Percentiles rank a stretch among this genome's conserved stretches.
Evolutionary conservation across 2,113 vertebrate genomes (phyloP).

Genomic region (Urocolius indicus): DNA sequence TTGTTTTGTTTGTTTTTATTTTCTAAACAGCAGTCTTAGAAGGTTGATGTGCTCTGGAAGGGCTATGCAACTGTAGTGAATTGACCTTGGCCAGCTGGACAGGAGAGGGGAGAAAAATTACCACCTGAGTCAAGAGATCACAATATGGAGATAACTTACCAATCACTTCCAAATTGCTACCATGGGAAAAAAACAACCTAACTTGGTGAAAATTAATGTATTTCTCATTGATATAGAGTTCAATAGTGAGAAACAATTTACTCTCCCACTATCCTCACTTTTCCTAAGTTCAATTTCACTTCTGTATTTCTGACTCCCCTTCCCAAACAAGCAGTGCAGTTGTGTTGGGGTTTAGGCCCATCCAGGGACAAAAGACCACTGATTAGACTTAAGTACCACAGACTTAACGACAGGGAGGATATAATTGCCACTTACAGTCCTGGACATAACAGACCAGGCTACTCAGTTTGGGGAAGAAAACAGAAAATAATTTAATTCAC

Average conservation of each 20-base stretch:
- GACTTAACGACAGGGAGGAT: too few species aligned
- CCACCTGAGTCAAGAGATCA: neutral
- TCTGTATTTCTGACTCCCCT: neutral
- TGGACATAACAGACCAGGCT: too few species aligned
- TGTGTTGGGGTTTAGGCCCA: too few species aligned
- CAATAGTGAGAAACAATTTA: neutral
- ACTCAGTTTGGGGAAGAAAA: too few species aligned
- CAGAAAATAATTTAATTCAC: too few species aligned
- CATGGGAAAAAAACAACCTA: neutral
- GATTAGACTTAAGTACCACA: too few species aligned
- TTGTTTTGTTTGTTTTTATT: neutral
- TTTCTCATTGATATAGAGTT: neutral
- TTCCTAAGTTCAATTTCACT: neutral
- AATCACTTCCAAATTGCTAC: neutral
- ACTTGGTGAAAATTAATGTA: neutral
- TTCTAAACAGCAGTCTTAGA: neutral
- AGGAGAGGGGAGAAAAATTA: neutral
- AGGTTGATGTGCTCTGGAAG: neutral
- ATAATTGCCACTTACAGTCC: too few species aligned
- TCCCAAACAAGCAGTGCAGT: fast-evolving
- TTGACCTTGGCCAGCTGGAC: fast-evolving
- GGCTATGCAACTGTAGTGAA: fast-evolving
- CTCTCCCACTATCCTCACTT: fast-evolving
- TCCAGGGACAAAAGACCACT: too few species aligned
- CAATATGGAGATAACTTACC: neutral